These are phyloP conservation scores for Drosophila mojavensis DNA, from an alignment of 1,140 invertebrate genomes.

Conservation along the genomic window DNA sequence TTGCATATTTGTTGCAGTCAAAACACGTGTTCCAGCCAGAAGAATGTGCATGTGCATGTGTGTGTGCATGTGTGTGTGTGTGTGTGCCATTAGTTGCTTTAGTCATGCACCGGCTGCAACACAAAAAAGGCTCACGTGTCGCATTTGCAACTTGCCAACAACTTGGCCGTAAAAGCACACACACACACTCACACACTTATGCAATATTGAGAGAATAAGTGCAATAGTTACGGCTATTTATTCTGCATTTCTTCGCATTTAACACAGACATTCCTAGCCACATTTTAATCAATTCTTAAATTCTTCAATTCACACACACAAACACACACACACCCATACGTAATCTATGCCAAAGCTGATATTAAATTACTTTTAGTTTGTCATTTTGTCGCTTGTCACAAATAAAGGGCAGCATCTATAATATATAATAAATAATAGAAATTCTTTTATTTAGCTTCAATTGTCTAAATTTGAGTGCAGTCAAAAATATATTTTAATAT, in stretches of 20 bases:
- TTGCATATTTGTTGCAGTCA: slow-evolving; percentile 80
- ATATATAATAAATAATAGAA: too few species aligned
- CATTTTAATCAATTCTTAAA: slow-evolving; percentile 64
- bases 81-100: slow-evolving; percentile 71
- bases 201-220: slow-evolving; percentile 15
- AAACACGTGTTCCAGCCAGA: slow-evolving; percentile 65
- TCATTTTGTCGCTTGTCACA: too few species aligned
- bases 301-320: neutral
- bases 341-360: too few species aligned
- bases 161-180: slow-evolving; percentile 66
- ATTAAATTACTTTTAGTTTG: too few species aligned
- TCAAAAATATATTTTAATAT: too few species aligned
- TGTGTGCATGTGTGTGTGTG: slow-evolving; percentile 27
- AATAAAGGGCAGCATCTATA: too few species aligned
- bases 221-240: slow-evolving; percentile 58
- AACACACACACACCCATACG: neutral
- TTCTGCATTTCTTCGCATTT: slow-evolving; percentile 40
- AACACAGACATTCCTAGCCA: slow-evolving; percentile 46
- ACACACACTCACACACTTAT: slow-evolving; percentile 26
- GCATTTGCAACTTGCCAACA: slow-evolving; percentile 55
- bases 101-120: slow-evolving; percentile 63
- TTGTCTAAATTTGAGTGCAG: too few species aligned
- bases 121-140: slow-evolving; percentile 68
- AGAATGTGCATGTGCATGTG: slow-evolving; percentile 8
- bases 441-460: too few species aligned